phyloP scores from a whole-genome alignment of 2,113 vertebrate species.

The Silurus meridionalis region DNA sequence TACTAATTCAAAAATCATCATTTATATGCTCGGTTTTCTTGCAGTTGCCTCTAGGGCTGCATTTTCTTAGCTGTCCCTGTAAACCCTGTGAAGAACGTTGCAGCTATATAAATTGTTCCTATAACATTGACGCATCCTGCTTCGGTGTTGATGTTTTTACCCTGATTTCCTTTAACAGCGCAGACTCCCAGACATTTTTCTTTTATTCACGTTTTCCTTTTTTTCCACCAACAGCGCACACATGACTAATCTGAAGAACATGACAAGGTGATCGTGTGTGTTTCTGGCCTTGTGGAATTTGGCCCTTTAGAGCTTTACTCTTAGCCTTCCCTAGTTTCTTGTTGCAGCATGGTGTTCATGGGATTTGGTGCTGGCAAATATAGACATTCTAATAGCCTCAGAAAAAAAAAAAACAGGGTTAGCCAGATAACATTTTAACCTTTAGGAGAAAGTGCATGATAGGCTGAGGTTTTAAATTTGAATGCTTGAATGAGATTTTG shows the following conservation, averaged over 20 bases:
- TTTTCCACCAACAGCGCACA: conserved; percentile 78
- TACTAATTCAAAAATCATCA: neutral
- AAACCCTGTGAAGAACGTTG: neutral
- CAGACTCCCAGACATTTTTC: neutral
- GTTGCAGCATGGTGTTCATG: neutral
- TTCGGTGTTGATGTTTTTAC: neutral
- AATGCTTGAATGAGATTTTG: too few species aligned
- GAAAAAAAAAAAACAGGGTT: conserved; percentile 19
- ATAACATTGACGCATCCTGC: neutral
- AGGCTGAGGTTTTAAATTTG: neutral
- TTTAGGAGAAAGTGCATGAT: neutral
- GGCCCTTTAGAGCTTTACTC: conserved; percentile 41
- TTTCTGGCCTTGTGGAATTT: conserved; percentile 69
- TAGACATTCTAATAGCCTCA: neutral
- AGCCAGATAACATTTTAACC: conserved; percentile 22
- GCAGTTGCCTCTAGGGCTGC: neutral
- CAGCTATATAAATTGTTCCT: neutral
- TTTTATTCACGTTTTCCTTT: conserved; percentile 41
- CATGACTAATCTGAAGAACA: conserved; percentile 82
- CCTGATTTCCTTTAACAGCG: neutral
- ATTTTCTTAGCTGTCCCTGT: neutral
- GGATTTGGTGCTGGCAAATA: conserved; percentile 18
- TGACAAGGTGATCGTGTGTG: conserved; percentile 79
- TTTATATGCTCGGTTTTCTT: neutral
- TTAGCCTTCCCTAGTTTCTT: conserved; percentile 14